Evolutionary conservation across 1,140 invertebrate genomes (phyloP).

Genomic region (Pseudomyrmex pallidus): DNA sequence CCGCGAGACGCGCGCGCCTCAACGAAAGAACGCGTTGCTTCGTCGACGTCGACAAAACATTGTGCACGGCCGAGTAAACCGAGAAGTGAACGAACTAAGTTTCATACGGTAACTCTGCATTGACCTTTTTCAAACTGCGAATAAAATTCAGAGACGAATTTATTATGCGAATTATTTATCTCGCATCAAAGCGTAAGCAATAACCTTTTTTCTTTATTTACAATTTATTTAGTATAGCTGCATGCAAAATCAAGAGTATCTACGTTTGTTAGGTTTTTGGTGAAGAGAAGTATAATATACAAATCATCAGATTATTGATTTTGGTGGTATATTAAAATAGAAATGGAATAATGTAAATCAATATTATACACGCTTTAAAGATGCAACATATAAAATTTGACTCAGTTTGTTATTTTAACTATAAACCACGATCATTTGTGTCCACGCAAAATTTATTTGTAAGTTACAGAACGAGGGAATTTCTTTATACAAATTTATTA

Average conservation of each 20-base stretch:
- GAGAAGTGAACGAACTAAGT: neutral
- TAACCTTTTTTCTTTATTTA: neutral
- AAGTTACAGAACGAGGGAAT: too few species aligned
- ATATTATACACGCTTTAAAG: too few species aligned
- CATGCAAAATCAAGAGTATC: neutral
- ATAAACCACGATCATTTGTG: too few species aligned
- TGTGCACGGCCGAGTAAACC: conserved; percentile 1
- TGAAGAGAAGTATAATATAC: too few species aligned
- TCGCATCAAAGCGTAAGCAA: neutral
- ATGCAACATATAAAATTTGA: neutral
- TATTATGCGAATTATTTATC: conserved; percentile 14
- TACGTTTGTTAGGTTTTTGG: neutral
- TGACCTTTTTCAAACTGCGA: conserved; percentile 6
- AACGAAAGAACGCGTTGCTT: conserved; percentile 36
- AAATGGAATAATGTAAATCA: too few species aligned
- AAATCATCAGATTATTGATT: neutral
- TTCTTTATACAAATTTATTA: too few species aligned
- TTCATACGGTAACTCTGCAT: neutral
- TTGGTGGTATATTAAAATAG: neutral
- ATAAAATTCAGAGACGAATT: conserved; percentile 14
- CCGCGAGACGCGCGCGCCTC: conserved; percentile 16
- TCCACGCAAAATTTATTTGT: too few species aligned
- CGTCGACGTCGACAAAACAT: conserved; percentile 37
- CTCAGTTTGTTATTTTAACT: too few species aligned
- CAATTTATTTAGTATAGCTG: neutral